A percentile compares a stretch with the other conserved stretches of the same genome.
Evolutionary conservation across 1,140 invertebrate species (phyloP).

Genomic region (Leptopilina boulardi): DNA sequence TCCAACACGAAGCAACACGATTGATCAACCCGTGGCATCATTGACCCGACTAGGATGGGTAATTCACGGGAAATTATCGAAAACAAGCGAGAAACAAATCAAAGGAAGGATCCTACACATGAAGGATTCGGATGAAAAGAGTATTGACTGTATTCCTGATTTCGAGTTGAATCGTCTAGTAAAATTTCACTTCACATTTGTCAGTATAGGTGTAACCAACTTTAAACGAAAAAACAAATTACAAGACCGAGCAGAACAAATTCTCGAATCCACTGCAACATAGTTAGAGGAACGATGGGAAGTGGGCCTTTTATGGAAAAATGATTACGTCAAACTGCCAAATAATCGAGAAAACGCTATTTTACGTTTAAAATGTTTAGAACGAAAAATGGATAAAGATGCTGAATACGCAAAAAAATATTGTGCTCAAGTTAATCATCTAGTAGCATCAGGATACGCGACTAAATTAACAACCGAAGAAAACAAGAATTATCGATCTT

Average conservation of each 20-base stretch:
- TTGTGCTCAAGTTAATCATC: not conserved
- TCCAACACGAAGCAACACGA: too few species aligned
- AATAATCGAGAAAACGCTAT: not conserved
- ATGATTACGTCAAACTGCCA: not conserved
- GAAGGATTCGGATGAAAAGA: too few species aligned
- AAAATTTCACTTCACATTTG: not conserved
- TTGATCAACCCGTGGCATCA: too few species aligned
- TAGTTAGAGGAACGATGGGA: not conserved
- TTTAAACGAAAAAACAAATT: not conserved
- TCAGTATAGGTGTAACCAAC: not conserved
- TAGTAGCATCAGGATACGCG: not conserved
- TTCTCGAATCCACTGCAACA: not conserved
- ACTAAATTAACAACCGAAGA: not conserved
- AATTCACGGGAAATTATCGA: too few species aligned
- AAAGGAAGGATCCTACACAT: too few species aligned
- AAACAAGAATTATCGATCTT: slow-evolving; percentile 38
- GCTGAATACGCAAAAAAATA: not conserved
- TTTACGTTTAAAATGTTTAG: not conserved
- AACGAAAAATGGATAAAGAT: not conserved
- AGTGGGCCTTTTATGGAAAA: not conserved
- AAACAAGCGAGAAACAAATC: too few species aligned
- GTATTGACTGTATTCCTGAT: too few species aligned
- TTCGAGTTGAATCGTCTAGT: too few species aligned
- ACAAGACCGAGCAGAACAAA: not conserved
- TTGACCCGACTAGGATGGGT: too few species aligned